Evolutionary conservation across 2,797 vertebrate genomes (phyloP).

Genomic region (Macropus fuliginosus): DNA sequence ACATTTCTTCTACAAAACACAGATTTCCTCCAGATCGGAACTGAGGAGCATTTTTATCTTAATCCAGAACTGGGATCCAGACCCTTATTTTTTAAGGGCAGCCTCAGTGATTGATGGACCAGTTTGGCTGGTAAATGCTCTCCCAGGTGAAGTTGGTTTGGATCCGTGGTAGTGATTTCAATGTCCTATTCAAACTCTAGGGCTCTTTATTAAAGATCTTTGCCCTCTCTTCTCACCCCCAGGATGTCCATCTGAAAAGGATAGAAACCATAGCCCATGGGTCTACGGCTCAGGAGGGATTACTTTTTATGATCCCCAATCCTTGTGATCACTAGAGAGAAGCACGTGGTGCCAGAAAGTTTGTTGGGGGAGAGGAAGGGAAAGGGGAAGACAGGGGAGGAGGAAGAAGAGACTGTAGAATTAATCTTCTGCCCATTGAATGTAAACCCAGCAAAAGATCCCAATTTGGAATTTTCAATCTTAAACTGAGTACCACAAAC

Average conservation of each 20-base stretch:
- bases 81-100: not conserved
- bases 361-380: not conserved
- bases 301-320: slow-evolving; percentile 33
- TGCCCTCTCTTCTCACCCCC: not conserved
- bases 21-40: not conserved
- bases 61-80: not conserved
- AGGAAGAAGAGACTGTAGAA: not conserved
- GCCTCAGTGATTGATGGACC: not conserved
- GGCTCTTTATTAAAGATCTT: not conserved
- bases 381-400: not conserved
- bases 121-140: not conserved
- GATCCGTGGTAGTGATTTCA: not conserved
- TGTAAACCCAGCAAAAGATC: not conserved
- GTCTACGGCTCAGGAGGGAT: not conserved
- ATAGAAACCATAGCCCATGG: not conserved
- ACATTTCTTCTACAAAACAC: not conserved
- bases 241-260: not conserved
- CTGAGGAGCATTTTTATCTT: not conserved
- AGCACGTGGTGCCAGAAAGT: slow-evolving; percentile 38
- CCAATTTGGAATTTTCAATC: not conserved
- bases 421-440: not conserved
- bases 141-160: not conserved
- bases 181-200: not conserved
- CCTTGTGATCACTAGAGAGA: slow-evolving; percentile 24
- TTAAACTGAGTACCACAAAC: not conserved